phyloP scores from a whole-genome alignment of 2,797 vertebrate genomes.

The Dendrocincla tyrannina region DNA sequence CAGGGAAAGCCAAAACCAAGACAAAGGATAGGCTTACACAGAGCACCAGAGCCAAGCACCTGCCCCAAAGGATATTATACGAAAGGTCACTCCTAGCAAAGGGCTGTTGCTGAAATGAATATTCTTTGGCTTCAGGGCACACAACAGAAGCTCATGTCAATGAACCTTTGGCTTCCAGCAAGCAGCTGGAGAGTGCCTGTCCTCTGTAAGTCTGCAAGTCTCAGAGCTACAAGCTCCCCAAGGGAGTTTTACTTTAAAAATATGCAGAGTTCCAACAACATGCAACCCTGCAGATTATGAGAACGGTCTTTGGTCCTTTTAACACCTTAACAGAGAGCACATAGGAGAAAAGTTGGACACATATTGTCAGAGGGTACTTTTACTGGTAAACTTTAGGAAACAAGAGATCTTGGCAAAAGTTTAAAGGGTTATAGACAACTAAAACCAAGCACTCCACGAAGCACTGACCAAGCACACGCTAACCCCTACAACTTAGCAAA shows the following conservation, averaged over 20 bases:
- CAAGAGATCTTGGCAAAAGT: background rate
- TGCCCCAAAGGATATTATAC: background rate
- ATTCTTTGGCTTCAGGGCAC: background rate
- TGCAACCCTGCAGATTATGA: background rate
- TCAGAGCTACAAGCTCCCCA: background rate
- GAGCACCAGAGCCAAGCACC: background rate
- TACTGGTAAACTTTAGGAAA: background rate
- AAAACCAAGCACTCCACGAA: background rate
- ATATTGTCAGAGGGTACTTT: background rate
- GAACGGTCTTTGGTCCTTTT: background rate
- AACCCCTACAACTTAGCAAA: background rate
- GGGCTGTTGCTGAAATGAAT: background rate
- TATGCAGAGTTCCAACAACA: background rate
- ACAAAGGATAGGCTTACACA: background rate
- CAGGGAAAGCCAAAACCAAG: slow-evolving; percentile 6
- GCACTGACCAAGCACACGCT: background rate
- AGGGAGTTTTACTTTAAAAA: background rate
- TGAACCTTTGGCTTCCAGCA: background rate
- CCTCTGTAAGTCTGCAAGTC: background rate
- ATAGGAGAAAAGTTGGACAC: background rate
- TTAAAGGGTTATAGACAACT: background rate
- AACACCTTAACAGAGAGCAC: background rate
- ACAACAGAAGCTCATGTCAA: background rate
- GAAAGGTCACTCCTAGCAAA: background rate
- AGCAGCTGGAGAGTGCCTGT: background rate